Percentiles rank a stretch among this genome's conserved stretches.
Conservation (phyloP, 2,113 vertebrate species). For the Callorhinus ursinus region DNA sequence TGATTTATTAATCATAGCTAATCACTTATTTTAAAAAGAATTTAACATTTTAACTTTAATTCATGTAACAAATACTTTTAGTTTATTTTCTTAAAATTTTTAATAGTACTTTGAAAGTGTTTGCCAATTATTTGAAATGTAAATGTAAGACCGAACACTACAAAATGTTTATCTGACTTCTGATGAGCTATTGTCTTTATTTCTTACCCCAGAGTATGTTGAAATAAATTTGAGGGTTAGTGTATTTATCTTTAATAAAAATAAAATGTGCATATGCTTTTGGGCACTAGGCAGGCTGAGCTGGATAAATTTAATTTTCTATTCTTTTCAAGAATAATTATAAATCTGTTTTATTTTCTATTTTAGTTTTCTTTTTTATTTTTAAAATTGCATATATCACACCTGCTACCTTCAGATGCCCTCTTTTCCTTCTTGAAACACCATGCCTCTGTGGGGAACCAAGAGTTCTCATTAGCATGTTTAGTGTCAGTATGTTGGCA, state of each 20-base stretch:
- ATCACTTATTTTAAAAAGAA: not conserved
- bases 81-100: not conserved
- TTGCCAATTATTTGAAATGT: not conserved
- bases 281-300: not conserved
- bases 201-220: not conserved
- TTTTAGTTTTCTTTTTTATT: not conserved
- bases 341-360: not conserved
- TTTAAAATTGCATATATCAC: not conserved
- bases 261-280: not conserved
- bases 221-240: not conserved
- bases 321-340: not conserved
- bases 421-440: no score
- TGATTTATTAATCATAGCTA: not conserved
- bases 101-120: not conserved
- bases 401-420: not conserved
- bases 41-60: conserved; percentile 7
- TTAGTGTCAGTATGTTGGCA: not conserved
- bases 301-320: not conserved
- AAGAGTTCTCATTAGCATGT: not conserved
- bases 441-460: no score
- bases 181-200: not conserved
- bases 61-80: not conserved
- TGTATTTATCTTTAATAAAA: not conserved
- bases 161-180: not conserved
- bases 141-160: not conserved